These are phyloP conservation scores for Brachyrhaphis roseni DNA, from an alignment of 2,797 vertebrate species.

Conservation along the genomic window DNA sequence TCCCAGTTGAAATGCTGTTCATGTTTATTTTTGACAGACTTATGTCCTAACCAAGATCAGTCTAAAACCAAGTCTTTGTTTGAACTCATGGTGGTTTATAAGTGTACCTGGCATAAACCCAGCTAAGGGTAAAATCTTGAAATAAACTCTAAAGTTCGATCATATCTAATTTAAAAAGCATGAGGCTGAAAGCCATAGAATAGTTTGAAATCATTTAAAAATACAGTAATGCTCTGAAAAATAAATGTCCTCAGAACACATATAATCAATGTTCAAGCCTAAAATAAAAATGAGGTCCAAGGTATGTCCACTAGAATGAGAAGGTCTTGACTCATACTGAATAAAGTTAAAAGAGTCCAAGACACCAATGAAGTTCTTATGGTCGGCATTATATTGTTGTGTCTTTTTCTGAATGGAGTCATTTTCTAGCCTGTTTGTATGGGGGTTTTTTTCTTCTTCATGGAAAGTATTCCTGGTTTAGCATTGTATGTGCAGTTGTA, in stretches of 20 bases:
- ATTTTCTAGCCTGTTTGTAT: background rate
- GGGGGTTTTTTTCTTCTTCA: background rate
- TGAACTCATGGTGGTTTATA: background rate
- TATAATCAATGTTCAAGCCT: background rate
- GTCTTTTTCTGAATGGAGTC: background rate
- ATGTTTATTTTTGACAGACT: background rate
- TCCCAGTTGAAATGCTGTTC: background rate
- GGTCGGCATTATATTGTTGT: background rate
- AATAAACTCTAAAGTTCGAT: background rate
- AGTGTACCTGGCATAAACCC: background rate
- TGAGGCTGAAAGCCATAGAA: background rate
- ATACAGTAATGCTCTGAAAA: background rate
- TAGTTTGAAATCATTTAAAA: background rate
- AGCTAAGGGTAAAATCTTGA: background rate
- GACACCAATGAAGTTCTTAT: too few relatives aligned
- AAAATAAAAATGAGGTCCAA: too few relatives aligned
- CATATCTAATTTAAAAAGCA: background rate
- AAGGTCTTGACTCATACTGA: too few relatives aligned
- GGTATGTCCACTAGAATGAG: too few relatives aligned
- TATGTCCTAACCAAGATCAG: background rate
- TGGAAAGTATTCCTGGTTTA: background rate
- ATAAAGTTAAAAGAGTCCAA: too few relatives aligned
- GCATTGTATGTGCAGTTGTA: background rate
- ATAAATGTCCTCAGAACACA: background rate
- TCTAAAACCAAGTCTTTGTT: background rate